Base-by-base conservation (phyloP, 2,113 vertebrate species). In the Leptobrachium ailaonicum region DNA sequence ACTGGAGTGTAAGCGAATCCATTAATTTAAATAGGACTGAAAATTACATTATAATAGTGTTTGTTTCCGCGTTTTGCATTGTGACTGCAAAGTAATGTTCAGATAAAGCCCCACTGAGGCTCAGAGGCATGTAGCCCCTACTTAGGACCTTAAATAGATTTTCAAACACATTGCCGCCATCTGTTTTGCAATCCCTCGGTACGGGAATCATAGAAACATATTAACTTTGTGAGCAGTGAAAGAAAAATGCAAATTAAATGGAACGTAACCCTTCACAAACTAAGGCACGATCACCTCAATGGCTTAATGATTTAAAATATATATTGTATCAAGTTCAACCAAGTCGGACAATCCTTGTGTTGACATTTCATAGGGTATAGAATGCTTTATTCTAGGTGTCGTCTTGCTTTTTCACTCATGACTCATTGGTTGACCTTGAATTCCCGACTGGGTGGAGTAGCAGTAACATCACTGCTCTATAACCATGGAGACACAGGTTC, bases 141-240 rank as follows among this genome's bases (percentile, higher is more conserved):
- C 66, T 56, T 66, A 73, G 45, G 60, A 63, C 60, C 70, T 41
- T 79, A 66, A 66, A 79, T 79, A 73, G 77, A 43, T 66, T 66
- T 73, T 56, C 40, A 44, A 32, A 54, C 72, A 47, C 77, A 73
- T 73, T 54, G 45, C 77, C 73, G 44, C 69, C 70, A 79, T 79
- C 77, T 79, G 77, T 79, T 79, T 73, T 43, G 45, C 44, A 54
- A 41, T 58, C 77, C 77, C 70, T 73, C 12, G n/a, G 60, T 73
- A 20, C 71, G 58, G 53, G 69, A 45, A 77, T 77, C 75, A 77
- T 41, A 66, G 41, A 70, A 70, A 79, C 77, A 79, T 72, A 72
- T 79, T 66, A 73, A 54, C 70, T 79, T 53, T 60, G 66, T 77
- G 58, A 44, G 75, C 20, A 70, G 75, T 56, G 66, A 66, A 41